Conservation (phyloP, 2,113 vertebrate species). For the Dermatemys mawii region DNA sequence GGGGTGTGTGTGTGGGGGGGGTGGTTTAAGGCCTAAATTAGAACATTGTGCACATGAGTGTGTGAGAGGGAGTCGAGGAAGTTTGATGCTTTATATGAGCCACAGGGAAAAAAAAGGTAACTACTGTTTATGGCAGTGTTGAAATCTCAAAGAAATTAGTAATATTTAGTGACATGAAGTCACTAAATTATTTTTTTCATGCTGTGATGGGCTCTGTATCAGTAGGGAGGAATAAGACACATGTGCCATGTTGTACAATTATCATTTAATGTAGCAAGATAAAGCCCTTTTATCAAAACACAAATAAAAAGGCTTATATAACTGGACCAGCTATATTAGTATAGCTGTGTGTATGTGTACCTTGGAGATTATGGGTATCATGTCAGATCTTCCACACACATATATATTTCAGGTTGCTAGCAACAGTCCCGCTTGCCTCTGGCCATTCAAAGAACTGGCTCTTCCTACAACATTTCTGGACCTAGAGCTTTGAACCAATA, state of each 20-base stretch:
- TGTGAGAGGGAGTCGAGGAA: neutral
- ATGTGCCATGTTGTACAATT: neutral
- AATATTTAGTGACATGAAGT: neutral
- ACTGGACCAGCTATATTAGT: neutral
- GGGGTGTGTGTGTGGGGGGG: too few relatives aligned
- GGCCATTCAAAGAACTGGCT: neutral
- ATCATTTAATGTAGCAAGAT: neutral
- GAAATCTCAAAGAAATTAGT: rapidly evolving
- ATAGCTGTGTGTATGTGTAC: neutral
- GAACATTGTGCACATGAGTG: neutral
- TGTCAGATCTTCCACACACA: neutral
- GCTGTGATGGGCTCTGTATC: neutral
- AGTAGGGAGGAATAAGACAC: neutral
- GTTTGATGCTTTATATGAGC: neutral
- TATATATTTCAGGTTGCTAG: neutral
- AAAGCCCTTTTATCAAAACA: neutral
- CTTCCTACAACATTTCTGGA: neutral
- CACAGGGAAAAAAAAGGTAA: neutral
- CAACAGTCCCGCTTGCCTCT: neutral
- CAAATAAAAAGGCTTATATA: neutral
- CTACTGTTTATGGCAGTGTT: neutral
- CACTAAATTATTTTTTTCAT: neutral
- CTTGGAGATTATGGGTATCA: neutral
- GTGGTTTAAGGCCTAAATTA: neutral
- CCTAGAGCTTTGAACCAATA: neutral